Evolutionary conservation across 2,113 vertebrate genomes (phyloP).

Genomic region (Nyctereutes procyonoides): DNA sequence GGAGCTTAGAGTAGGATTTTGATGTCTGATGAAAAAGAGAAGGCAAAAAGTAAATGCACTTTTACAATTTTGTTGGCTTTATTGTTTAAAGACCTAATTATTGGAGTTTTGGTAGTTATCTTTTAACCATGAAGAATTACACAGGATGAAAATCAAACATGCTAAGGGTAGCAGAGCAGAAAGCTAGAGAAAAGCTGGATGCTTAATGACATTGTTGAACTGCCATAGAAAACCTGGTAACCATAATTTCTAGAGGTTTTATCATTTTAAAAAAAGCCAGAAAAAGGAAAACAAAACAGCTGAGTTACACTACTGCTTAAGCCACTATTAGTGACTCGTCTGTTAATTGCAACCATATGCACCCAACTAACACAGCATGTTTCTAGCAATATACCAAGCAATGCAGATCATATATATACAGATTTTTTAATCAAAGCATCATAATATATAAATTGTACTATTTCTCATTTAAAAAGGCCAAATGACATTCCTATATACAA

Average conservation of each 20-base stretch:
- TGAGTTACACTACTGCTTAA: not conserved
- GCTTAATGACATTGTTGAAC: not conserved
- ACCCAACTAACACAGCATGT: not conserved
- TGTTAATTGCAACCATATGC: not conserved
- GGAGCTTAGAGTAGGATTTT: not conserved
- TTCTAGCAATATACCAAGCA: not conserved
- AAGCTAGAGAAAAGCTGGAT: not conserved
- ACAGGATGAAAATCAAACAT: not conserved
- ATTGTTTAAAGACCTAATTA: constrained; percentile 18
- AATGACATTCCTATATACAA: not conserved
- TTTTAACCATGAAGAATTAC: not conserved
- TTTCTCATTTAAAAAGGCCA: not conserved
- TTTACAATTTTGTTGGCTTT: not conserved
- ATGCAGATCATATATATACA: not conserved
- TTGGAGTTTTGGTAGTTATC: not conserved
- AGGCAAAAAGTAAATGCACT: not conserved
- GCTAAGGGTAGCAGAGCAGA: not conserved
- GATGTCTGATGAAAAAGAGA: not conserved
- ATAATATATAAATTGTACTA: not conserved
- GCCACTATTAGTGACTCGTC: not conserved
- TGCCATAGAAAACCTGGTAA: not conserved
- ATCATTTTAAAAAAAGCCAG: too few relatives aligned
- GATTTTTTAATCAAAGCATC: not conserved
- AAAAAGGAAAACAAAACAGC: not conserved
- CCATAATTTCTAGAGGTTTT: not conserved